phyloP scores from a whole-genome alignment of 2,797 vertebrate genomes.

The Trichosurus vulpecula region DNA sequence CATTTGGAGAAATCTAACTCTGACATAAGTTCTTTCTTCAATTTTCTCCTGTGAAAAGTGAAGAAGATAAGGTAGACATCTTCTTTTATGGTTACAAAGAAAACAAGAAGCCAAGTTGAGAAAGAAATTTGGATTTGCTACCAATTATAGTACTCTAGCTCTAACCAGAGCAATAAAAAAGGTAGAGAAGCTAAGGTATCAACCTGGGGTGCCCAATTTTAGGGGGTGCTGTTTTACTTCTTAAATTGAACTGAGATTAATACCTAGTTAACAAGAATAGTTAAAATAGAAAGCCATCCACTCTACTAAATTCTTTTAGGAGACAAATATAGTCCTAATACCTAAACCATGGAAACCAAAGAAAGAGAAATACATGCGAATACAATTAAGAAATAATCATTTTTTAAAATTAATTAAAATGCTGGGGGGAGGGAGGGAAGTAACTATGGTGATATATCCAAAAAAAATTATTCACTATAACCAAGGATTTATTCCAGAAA shows the following conservation, averaged over 20 bases:
- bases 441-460: neutral
- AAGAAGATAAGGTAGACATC: neutral
- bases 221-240: neutral
- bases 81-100: rapidly evolving
- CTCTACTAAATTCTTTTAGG: neutral
- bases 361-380: neutral
- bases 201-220: neutral
- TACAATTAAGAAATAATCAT: neutral
- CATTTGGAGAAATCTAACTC: neutral
- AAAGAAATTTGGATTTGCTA: neutral
- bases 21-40: neutral
- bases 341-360: neutral
- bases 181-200: neutral
- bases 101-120: neutral
- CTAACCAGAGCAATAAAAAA: neutral
- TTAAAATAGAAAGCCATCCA: neutral
- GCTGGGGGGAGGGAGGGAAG: neutral
- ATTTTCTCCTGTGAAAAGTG: neutral
- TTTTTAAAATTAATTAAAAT: neutral
- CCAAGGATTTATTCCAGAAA: neutral
- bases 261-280: neutral
- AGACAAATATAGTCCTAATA: neutral
- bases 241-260: neutral
- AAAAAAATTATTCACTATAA: neutral
- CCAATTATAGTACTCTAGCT: rapidly evolving